Evolutionary conservation across 2,797 vertebrate genomes (phyloP), one percentile per base, ranked within the genome.

Genomic region (Garrulus glandarius): DNA sequence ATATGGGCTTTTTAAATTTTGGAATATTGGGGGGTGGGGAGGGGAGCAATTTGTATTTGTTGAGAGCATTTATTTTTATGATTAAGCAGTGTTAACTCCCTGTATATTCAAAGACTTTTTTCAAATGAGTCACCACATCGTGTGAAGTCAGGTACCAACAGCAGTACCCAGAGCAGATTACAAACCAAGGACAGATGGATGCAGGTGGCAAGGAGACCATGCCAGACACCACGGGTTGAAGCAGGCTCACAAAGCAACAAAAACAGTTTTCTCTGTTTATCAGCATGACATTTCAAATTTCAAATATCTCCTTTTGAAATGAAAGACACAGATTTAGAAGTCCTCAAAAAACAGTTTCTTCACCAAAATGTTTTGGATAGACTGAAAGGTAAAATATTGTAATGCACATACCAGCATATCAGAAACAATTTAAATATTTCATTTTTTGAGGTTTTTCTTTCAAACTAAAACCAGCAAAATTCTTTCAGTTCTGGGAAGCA

Each of bases 141-240:
- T 78, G 69, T 44, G 81, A 61, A 83, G 71, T 83, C 60, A 52
- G 81, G 72, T 93, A 74, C 81, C 63, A 49, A 20, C 27, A 53
- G 74, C 74, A 47, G 57, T 94, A 82, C 41, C 68, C 76, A 71
- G 37, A 20, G 61, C 64, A 74, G 77, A 74, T 79, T 84, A 63
- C 44, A 77, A 83, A 84, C 47, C 29, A 86, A 82, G 71, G 84
- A 87, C 94, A 92, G 89, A 96, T 91, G 96, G 93, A 83, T 65
- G 22, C 95, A 95, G 89, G 94, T 95, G 87, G 82, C 68, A 71
- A 22, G 41, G 30, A 83, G 60, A 85, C 75, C 53, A 37, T 85
- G 91, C 91, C 94, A 95, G 87, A 41, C 64, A 92, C 24, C 89
- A 68, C 0, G 0, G 91, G 68, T 79, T 87, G 84, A 94, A 74